phyloP scores from a whole-genome alignment of 2,888 invertebrate genomes.

The Eucera pruinosa region DNA sequence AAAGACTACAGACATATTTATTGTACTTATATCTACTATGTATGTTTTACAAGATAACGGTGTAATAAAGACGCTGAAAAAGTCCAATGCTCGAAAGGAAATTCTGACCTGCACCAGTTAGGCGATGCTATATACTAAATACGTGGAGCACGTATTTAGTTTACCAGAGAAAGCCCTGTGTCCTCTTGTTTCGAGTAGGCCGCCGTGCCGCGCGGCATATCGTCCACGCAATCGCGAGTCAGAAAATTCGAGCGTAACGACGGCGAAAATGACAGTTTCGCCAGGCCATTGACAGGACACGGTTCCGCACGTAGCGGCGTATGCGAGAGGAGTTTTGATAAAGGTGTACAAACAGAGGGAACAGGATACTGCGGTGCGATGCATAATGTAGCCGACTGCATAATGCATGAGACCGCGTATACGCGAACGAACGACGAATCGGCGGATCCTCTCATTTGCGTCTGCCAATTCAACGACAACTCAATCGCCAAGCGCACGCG shows the following conservation, averaged over 20 bases:
- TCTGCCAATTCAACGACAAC: neutral
- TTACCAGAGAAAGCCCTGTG: no score
- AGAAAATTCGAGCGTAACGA: constrained; percentile 18
- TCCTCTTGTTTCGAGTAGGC: neutral
- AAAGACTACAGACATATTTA: constrained; percentile 26
- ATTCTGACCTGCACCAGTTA: neutral
- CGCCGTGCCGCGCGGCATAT: neutral
- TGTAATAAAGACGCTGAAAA: neutral
- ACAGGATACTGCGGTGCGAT: constrained; percentile 41
- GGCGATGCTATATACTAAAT: no score
- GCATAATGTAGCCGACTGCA: constrained; percentile 2
- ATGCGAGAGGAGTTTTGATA: constrained; percentile 49
- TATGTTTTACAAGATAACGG: neutral
- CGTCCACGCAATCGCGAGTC: constrained; percentile 14
- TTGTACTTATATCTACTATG: constrained; percentile 11
- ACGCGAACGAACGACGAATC: neutral
- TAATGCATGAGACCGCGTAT: no score
- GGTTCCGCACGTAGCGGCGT: constrained; percentile 27
- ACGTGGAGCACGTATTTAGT: no score
- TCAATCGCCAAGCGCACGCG: no score
- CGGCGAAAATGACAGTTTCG: constrained; percentile 21
- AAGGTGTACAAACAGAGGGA: constrained; percentile 19
- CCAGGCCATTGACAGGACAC: constrained; percentile 44
- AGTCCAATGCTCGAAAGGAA: neutral
- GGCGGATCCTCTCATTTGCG: neutral